These are phyloP conservation scores for Leucosticte australis DNA, from an alignment of 2,113 vertebrate genomes.

Conservation along the genomic window DNA sequence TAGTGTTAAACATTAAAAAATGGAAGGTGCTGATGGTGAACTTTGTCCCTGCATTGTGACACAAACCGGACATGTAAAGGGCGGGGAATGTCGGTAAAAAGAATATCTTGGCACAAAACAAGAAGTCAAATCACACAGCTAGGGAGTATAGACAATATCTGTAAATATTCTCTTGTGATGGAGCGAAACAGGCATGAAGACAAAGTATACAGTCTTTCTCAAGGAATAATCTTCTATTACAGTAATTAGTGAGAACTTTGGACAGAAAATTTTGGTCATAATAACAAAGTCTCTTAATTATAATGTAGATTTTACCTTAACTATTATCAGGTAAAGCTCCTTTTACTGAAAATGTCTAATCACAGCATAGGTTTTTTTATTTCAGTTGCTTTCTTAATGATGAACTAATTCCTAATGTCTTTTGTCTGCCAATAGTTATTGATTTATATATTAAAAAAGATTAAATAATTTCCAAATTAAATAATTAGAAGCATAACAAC, in stretches of 20 bases:
- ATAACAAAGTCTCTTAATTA: not conserved
- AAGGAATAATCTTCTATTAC: not conserved
- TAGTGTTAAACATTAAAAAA: not conserved
- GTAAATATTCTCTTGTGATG: not conserved
- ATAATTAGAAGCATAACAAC: not conserved
- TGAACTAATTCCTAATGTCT: not conserved
- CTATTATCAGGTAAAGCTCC: not conserved
- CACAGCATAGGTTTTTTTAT: not conserved
- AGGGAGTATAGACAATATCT: not conserved
- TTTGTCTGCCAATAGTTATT: not conserved
- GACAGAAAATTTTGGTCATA: not conserved
- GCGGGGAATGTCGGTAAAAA: not conserved
- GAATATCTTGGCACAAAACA: not conserved
- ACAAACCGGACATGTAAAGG: not conserved
- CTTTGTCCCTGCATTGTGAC: not conserved
- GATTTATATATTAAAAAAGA: not conserved
- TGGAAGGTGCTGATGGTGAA: not conserved
- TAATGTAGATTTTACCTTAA: not conserved
- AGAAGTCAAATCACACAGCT: not conserved
- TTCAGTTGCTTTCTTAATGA: not conserved
- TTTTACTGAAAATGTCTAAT: not conserved
- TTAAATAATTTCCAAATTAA: not conserved
- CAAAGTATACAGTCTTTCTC: not conserved
- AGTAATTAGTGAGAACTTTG: not conserved
- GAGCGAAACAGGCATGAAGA: not conserved